Conservation (phyloP, 2,113 vertebrate genomes). For the Pelusios castaneus region DNA sequence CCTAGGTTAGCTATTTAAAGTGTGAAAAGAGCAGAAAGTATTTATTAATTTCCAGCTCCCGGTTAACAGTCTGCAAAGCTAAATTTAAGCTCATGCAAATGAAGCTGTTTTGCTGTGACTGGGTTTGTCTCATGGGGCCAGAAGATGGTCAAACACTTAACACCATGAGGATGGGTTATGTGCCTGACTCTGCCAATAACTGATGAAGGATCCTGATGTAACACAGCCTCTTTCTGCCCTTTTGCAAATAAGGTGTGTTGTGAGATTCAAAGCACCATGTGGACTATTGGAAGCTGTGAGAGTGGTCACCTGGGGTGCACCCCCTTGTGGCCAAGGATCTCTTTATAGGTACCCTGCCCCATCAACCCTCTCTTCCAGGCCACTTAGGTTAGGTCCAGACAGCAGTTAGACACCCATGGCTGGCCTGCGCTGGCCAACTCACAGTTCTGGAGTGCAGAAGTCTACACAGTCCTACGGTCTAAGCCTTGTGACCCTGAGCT, state of each 20-base stretch:
- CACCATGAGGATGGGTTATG: slow-evolving; percentile 1
- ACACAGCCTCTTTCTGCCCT: background rate
- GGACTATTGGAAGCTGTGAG: background rate
- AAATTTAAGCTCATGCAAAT: background rate
- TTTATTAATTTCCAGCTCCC: background rate
- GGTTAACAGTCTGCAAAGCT: background rate
- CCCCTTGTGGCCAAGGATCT: background rate
- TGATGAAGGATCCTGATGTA: background rate
- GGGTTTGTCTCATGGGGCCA: background rate
- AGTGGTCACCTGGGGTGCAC: background rate
- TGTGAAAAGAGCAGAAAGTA: background rate
- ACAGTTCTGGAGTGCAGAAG: too few species aligned
- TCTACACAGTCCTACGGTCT: too few species aligned
- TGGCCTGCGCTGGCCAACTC: too few species aligned
- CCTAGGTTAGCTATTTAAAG: background rate
- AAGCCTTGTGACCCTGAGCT: too few species aligned
- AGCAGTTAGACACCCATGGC: too few species aligned
- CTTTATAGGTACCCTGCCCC: background rate
- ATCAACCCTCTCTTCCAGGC: background rate
- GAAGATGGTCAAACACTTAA: background rate
- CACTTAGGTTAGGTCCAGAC: too few species aligned
- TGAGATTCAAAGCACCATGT: background rate
- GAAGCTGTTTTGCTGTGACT: background rate
- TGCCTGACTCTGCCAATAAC: background rate
- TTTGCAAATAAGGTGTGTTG: background rate